These are phyloP conservation scores for Palythoa grandiflora DNA, from an alignment of 92 coral and sea anemone genomes.

Conservation along the genomic window DNA sequence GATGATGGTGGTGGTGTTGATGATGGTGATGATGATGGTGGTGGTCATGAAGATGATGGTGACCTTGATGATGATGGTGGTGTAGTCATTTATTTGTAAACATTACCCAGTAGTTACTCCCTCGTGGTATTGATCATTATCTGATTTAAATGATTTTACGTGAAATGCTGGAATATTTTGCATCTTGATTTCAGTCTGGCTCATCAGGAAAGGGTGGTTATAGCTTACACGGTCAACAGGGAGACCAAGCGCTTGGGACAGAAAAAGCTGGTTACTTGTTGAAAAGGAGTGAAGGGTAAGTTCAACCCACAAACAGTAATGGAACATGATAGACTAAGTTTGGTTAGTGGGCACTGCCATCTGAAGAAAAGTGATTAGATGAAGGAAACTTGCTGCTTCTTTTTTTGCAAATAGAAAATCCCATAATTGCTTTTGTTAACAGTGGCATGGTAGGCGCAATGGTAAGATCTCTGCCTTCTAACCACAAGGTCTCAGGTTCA, in stretches of 20 bases:
- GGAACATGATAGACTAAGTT: not conserved
- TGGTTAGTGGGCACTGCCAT: not conserved
- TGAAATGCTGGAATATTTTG: not conserved
- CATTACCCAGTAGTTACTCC: too few species aligned
- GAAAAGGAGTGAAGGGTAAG: conserved; percentile 98
- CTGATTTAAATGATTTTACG: too few species aligned
- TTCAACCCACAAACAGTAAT: not conserved
- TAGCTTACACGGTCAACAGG: conserved; percentile 97
- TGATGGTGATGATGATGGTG: not conserved
- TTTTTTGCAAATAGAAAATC: too few species aligned
- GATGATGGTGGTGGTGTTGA: not conserved
- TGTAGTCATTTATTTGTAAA: too few species aligned
- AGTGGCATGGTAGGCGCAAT: too few species aligned
- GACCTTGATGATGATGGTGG: too few species aligned
- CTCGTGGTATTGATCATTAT: too few species aligned
- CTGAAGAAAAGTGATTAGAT: not conserved
- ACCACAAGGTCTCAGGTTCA: too few species aligned
- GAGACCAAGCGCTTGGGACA: conserved; percentile 89
- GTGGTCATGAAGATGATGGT: too few species aligned
- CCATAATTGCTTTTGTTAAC: too few species aligned
- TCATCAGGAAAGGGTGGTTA: conserved; percentile 75
- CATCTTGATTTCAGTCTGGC: conserved; percentile 47
- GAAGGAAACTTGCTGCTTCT: not conserved
- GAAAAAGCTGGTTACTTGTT: conserved; percentile 81
- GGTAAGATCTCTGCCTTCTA: too few species aligned